Percentiles rank a stretch among this genome's conserved stretches.
phyloP scores from a whole-genome alignment of 2,888 invertebrate genomes.

The Sinentomon sp. region DNA sequence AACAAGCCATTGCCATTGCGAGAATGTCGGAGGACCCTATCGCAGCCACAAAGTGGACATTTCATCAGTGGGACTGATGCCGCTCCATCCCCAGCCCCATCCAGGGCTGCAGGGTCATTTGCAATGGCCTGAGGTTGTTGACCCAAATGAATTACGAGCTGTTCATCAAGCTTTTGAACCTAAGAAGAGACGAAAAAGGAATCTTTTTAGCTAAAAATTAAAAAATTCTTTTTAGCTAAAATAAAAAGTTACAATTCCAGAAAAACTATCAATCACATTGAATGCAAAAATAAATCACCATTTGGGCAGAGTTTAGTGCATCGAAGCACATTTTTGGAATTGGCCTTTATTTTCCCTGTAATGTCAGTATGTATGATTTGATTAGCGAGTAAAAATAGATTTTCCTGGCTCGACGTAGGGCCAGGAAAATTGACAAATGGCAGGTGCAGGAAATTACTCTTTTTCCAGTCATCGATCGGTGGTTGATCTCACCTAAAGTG shows the following conservation, averaged over 20 bases:
- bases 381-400: no score
- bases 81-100: no score
- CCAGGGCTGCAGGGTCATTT: conserved; percentile 18
- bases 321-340: no score
- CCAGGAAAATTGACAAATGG: no score
- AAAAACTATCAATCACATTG: not conserved
- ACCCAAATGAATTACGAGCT: conserved; percentile 39
- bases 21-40: conserved; percentile 38
- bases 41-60: conserved; percentile 43
- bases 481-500: no score
- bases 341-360: no score
- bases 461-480: no score
- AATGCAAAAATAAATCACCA: no score
- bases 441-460: no score
- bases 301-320: no score
- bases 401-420: no score
- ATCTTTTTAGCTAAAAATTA: conserved; percentile 3
- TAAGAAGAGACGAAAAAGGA: conserved; percentile 12
- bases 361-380: no score
- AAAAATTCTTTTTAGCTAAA: conserved; percentile 6
- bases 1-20: conserved; percentile 38
- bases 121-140: conserved; percentile 23
- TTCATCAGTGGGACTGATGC: conserved; percentile 31
- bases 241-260: not conserved
- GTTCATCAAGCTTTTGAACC: conserved; percentile 39